A percentile compares a stretch with the other conserved stretches of the same genome.
These are phyloP conservation scores for Lepidocyrtoides sp. DNA, from an alignment of 2,888 invertebrate genomes.

Conservation along the genomic window DNA sequence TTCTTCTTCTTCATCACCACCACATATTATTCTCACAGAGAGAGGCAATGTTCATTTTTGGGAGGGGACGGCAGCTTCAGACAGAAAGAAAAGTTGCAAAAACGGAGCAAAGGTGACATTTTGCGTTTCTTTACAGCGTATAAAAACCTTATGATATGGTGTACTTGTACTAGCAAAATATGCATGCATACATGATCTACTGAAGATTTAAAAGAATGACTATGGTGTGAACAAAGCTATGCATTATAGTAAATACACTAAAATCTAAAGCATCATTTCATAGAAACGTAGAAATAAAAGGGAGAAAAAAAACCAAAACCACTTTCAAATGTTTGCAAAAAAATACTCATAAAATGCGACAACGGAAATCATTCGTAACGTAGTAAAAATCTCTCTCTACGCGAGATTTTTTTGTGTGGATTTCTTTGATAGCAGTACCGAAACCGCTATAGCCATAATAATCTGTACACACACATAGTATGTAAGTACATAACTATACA, in stretches of 20 bases:
- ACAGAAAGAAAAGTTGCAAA: neutral
- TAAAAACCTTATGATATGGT: neutral
- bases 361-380: conserved; percentile 52
- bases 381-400: neutral
- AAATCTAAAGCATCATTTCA: neutral
- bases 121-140: conserved; percentile 19
- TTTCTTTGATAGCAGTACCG: too few relatives aligned
- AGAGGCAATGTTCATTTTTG: conserved; percentile 1
- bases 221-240: neutral
- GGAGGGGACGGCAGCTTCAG: neutral
- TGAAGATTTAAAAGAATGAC: neutral
- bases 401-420: too few relatives aligned
- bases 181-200: conserved; percentile 1
- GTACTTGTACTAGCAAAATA: neutral
- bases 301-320: conserved; percentile 17
- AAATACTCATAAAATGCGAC: neutral
- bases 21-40: neutral
- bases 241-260: neutral
- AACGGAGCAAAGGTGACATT: conserved; percentile 22
- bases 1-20: neutral
- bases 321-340: conserved; percentile 26
- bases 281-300: neutral
- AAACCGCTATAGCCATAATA: too few relatives aligned
- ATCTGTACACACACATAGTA: too few relatives aligned
- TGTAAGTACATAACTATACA: too few relatives aligned